phyloP scores from a whole-genome alignment of 2,888 invertebrate genomes.

The Lissocephala sabroskyi region DNA sequence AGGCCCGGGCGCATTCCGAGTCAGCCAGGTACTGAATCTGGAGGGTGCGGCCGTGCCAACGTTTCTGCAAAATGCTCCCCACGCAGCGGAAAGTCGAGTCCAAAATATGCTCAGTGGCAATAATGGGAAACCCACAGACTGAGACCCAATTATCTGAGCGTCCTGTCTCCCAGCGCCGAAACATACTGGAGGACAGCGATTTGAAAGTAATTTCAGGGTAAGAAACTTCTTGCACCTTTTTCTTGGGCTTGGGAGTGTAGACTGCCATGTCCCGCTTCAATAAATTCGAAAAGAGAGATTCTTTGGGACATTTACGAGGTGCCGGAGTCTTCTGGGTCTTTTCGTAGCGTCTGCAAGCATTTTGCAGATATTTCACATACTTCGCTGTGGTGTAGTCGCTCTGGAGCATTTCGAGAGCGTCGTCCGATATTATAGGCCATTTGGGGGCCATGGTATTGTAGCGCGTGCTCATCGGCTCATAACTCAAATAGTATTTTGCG shows the following conservation, averaged over 20 bases:
- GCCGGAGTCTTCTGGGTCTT: too few species aligned
- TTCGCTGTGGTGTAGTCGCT: not conserved
- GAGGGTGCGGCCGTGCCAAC: not conserved
- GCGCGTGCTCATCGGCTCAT: not conserved
- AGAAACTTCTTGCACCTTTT: too few species aligned
- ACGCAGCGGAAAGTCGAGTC: not conserved
- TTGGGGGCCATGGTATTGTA: not conserved
- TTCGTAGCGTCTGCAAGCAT: too few species aligned
- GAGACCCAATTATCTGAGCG: not conserved
- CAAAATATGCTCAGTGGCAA: not conserved
- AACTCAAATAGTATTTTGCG: too few species aligned
- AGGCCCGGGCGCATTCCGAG: not conserved
- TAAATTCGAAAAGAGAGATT: too few species aligned
- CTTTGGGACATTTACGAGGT: too few species aligned
- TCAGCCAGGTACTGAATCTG: not conserved
- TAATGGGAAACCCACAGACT: not conserved
- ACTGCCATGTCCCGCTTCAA: too few species aligned
- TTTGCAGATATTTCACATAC: not conserved
- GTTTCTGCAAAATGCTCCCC: not conserved
- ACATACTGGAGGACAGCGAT: not conserved
- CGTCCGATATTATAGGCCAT: not conserved
- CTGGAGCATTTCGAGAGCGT: not conserved
- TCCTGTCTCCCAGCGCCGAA: too few species aligned
- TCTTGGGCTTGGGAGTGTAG: not conserved
- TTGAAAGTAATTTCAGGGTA: too few species aligned